These are phyloP conservation scores for Lytechinus pictus DNA, from an alignment of 35 echinoderm and acorn worm species.

Conservation along the genomic window DNA sequence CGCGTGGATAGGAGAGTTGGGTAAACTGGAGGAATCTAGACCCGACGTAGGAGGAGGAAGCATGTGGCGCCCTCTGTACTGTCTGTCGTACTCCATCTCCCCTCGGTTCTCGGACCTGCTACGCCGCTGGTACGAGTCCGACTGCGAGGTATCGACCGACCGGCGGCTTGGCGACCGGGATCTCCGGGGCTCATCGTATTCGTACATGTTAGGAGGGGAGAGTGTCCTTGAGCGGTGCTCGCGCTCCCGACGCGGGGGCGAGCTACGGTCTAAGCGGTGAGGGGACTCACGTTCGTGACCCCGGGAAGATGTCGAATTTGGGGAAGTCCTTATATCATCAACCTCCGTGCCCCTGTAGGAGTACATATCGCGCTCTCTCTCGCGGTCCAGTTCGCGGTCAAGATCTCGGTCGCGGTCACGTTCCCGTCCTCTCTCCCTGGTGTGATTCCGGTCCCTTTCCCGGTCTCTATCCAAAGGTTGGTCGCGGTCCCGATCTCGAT, in stretches of 20 bases:
- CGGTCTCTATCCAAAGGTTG: background rate
- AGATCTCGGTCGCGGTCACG: slow-evolving; percentile 53
- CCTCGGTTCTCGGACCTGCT: slow-evolving; percentile 89
- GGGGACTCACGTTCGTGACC: slow-evolving; percentile 55
- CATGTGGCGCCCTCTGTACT: slow-evolving; percentile 73
- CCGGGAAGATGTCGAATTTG: background rate
- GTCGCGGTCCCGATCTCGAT: background rate
- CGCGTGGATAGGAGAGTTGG: slow-evolving; percentile 68
- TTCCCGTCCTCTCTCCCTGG: slow-evolving; percentile 54
- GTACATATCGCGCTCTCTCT: slow-evolving; percentile 57
- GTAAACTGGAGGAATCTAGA: slow-evolving; percentile 68
- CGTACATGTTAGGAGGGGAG: slow-evolving; percentile 74
- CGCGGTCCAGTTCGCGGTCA: slow-evolving; percentile 50
- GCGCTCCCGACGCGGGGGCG: slow-evolving; percentile 25
- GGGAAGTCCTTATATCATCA: background rate
- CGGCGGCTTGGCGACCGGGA: slow-evolving; percentile 83
- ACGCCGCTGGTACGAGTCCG: slow-evolving; percentile 68
- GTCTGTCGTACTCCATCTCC: slow-evolving; percentile 85
- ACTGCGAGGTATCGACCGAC: slow-evolving; percentile 53
- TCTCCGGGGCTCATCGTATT: slow-evolving; percentile 62
- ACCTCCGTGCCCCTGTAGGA: slow-evolving; percentile 58
- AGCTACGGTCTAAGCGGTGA: slow-evolving; percentile 33
- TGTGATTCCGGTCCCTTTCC: slow-evolving; percentile 20
- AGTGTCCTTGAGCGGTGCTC: slow-evolving; percentile 55
- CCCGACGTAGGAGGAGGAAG: slow-evolving; percentile 45